These are phyloP conservation scores for Pimephales promelas DNA, from an alignment of 2,113 vertebrate species.

Conservation along the genomic window DNA sequence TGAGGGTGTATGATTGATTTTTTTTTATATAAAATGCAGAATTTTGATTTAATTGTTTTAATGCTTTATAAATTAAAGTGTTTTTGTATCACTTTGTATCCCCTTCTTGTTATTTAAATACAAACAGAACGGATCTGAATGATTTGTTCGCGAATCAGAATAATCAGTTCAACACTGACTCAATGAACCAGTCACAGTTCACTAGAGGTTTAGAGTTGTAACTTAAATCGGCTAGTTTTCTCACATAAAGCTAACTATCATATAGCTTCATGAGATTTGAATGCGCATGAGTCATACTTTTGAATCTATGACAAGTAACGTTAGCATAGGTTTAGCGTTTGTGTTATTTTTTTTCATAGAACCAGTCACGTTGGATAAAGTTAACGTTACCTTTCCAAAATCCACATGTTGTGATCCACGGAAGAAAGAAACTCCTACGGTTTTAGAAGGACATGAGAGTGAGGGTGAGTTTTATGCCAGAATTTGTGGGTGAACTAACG, in stretches of 20 bases:
- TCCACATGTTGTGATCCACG: neutral
- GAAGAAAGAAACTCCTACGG: neutral
- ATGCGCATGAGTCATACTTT: neutral
- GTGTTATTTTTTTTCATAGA: neutral
- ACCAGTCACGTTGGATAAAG: neutral
- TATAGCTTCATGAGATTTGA: neutral
- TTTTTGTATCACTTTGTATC: too few relatives aligned
- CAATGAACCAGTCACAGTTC: neutral
- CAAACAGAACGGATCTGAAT: too few relatives aligned
- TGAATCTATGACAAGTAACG: neutral
- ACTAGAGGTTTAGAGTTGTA: neutral
- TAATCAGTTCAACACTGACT: neutral
- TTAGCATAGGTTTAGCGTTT: neutral
- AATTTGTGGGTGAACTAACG: neutral
- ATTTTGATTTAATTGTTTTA: too few relatives aligned
- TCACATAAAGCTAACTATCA: neutral
- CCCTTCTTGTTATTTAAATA: too few relatives aligned
- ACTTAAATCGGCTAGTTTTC: neutral
- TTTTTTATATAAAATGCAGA: too few relatives aligned
- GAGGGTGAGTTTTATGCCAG: neutral
- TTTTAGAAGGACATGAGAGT: neutral
- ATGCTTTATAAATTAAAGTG: too few relatives aligned
- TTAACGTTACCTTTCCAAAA: neutral
- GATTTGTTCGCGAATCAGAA: neutral
- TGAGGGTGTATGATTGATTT: too few relatives aligned